These are phyloP conservation scores for Forficula auricularia DNA, from an alignment of 1,140 invertebrate genomes.

Conservation along the genomic window DNA sequence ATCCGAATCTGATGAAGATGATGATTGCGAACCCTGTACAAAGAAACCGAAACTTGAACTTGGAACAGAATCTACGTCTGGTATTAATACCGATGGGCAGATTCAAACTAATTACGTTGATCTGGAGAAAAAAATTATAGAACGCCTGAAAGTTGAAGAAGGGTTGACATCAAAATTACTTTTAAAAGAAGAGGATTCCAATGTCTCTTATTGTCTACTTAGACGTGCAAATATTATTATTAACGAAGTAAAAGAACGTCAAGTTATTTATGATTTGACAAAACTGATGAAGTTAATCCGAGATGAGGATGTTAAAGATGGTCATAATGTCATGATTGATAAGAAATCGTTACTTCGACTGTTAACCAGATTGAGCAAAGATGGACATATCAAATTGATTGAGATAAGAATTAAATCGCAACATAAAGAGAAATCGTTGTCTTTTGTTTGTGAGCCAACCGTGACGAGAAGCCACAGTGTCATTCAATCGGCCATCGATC, in stretches of 20 bases:
- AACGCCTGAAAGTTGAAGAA: no score
- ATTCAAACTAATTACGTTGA: no score
- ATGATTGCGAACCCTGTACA: no score
- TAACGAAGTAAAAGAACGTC: conserved; percentile 32
- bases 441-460: conserved; percentile 38
- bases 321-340: conserved; percentile 36
- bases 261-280: conserved; percentile 35
- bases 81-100: no score
- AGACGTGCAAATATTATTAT: conserved; percentile 41
- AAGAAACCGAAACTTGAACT: no score
- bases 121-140: no score
- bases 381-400: conserved; percentile 39
- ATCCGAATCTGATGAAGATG: no score
- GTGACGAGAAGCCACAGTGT: conserved; percentile 30
- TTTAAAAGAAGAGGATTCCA: no score
- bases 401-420: conserved; percentile 32
- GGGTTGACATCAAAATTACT: no score
- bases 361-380: conserved; percentile 32
- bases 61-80: no score
- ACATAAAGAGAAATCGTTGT: conserved; percentile 28
- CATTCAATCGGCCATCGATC: conserved; percentile 38
- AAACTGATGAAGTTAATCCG: conserved; percentile 31
- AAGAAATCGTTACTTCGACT: conserved; percentile 40
- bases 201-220: conserved; percentile 30
- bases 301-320: conserved; percentile 35